phyloP scores from a whole-genome alignment of 1,140 invertebrate species.

The Pinna nobilis region DNA sequence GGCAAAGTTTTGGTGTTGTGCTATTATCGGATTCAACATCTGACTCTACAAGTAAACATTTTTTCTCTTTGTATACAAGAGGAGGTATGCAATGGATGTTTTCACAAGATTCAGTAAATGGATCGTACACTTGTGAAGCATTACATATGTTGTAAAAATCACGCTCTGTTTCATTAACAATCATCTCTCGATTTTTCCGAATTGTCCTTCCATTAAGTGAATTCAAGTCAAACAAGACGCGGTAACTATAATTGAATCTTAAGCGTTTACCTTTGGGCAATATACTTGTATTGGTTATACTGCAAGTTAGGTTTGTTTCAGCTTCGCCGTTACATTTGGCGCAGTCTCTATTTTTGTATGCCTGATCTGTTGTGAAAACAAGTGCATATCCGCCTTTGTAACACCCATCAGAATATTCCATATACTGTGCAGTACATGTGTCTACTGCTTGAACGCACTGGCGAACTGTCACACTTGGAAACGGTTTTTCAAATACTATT shows the following conservation, averaged over 20 bases:
- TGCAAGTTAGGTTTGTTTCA: conserved; percentile 28
- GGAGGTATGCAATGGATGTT: conserved; percentile 37
- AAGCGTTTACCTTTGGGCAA: conserved; percentile 25
- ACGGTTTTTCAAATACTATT: conserved; percentile 1
- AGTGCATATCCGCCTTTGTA: not conserved
- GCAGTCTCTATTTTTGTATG: conserved; percentile 31
- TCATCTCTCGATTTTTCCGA: not conserved
- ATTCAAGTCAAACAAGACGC: conserved; percentile 31
- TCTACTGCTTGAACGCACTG: conserved; percentile 26
- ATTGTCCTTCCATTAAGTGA: not conserved
- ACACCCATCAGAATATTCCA: not conserved
- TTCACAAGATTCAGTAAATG: conserved; percentile 46
- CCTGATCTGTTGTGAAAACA: conserved; percentile 15
- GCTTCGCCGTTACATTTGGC: conserved; percentile 24
- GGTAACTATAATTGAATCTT: conserved; percentile 28
- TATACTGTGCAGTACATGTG: not conserved
- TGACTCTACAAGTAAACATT: conserved; percentile 25
- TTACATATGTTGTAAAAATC: conserved; percentile 29
- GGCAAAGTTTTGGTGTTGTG: conserved; percentile 3
- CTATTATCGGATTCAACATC: not conserved
- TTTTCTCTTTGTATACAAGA: conserved; percentile 24
- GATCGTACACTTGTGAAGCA: conserved; percentile 48
- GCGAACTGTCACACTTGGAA: not conserved
- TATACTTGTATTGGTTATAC: not conserved
- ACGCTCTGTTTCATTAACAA: not conserved